phyloP scores from a whole-genome alignment of 2,888 invertebrate genomes.

The Pandemis cinnamomeana region DNA sequence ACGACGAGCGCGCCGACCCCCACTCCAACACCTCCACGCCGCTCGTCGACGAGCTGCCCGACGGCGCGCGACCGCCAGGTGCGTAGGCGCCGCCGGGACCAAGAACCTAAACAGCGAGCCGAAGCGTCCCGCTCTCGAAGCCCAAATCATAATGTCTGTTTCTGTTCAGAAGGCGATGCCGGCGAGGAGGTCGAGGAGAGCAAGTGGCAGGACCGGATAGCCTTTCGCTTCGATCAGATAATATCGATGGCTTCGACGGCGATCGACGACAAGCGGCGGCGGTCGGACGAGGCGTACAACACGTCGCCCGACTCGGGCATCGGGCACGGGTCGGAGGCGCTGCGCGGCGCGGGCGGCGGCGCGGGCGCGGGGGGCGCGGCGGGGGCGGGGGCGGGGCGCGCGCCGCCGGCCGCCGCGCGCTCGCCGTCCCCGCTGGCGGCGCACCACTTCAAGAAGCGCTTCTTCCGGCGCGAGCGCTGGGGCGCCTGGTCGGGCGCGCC shows the following conservation, averaged over 20 bases:
- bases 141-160: constrained; percentile 9
- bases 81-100: constrained; percentile 34
- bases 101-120: no score
- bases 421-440: constrained; percentile 71
- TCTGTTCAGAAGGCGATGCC: constrained; percentile 82
- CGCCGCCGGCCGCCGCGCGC: constrained; percentile 61
- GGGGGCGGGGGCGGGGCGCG: constrained; percentile 61
- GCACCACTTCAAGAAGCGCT: constrained; percentile 93
- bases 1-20: constrained; percentile 77
- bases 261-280: constrained; percentile 92
- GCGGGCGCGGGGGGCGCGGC: constrained; percentile 62
- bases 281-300: constrained; percentile 93
- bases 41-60: constrained; percentile 84
- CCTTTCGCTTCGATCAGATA: constrained; percentile 96
- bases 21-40: constrained; percentile 88
- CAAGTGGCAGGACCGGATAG: constrained; percentile 97
- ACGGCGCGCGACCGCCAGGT: constrained; percentile 75
- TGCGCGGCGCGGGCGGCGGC: constrained; percentile 47
- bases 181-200: constrained; percentile 90
- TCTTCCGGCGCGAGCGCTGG: constrained; percentile 90
- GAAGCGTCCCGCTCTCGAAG: not conserved
- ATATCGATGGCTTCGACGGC: constrained; percentile 97
- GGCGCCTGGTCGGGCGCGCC: constrained; percentile 77
- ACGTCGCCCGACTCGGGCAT: constrained; percentile 95
- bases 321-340: constrained; percentile 87